Evolutionary conservation across 1,140 invertebrate genomes (phyloP).

Genomic region (Hestina assimilis): DNA sequence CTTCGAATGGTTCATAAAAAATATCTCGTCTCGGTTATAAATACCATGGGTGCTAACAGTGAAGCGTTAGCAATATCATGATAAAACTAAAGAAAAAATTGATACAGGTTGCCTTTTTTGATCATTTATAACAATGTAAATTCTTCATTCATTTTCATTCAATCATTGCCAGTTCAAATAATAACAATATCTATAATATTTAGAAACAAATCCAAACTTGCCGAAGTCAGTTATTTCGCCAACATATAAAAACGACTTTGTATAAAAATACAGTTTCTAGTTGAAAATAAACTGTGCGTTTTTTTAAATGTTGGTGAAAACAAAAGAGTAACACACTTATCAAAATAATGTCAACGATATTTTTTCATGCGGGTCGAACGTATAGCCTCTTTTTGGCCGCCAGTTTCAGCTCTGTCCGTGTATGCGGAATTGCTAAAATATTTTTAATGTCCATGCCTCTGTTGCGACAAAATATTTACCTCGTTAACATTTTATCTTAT

Average conservation of each 20-base stretch:
- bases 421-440: conserved; percentile 18
- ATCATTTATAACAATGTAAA: too few relatives aligned
- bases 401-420: conserved; percentile 9
- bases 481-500: conserved; percentile 21
- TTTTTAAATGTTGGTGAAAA: neutral
- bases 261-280: too few relatives aligned
- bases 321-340: neutral
- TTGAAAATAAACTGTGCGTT: neutral
- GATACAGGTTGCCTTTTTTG: conserved; percentile 13
- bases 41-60: conserved; percentile 41
- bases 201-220: too few relatives aligned
- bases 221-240: too few relatives aligned
- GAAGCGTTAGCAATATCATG: conserved; percentile 33
- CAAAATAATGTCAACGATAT: conserved; percentile 14
- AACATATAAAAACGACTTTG: too few relatives aligned
- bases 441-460: conserved; percentile 14
- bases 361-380: conserved; percentile 10
- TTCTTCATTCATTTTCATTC: too few relatives aligned
- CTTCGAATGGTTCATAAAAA: conserved; percentile 38
- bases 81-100: conserved; percentile 45
- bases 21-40: conserved; percentile 48
- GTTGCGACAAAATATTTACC: conserved; percentile 9
- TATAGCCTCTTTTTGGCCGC: conserved; percentile 1
- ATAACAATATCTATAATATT: too few relatives aligned
- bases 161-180: too few relatives aligned